Conservation (phyloP, 2,888 invertebrate genomes). For the Aromia moschata region DNA sequence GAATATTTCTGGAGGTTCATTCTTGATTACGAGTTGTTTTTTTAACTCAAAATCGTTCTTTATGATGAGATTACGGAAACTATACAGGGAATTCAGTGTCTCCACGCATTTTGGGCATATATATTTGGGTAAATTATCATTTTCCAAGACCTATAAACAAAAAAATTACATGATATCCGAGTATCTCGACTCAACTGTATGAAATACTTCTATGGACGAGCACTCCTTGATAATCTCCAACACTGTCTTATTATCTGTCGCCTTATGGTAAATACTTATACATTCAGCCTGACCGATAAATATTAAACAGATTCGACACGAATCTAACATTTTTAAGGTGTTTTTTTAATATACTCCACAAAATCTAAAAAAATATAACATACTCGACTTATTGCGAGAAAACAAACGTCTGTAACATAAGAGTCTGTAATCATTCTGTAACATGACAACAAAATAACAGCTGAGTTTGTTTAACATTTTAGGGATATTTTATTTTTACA, state of each 20-base stretch:
- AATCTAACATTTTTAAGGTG: too few relatives aligned
- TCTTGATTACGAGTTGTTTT: neutral
- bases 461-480: too few relatives aligned
- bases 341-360: neutral
- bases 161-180: too few relatives aligned
- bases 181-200: too few relatives aligned
- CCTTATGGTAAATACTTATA: neutral
- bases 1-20: neutral
- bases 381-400: too few relatives aligned
- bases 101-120: conserved; percentile 20
- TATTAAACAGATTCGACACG: neutral
- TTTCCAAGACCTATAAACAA: conserved; percentile 22
- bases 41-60: conserved; percentile 16
- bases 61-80: conserved; percentile 20
- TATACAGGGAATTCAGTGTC: conserved; percentile 15
- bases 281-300: neutral
- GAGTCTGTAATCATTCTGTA: too few relatives aligned
- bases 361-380: too few relatives aligned
- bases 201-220: conserved; percentile 21
- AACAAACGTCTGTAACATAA: too few relatives aligned
- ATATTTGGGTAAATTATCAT: conserved; percentile 25
- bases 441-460: too few relatives aligned
- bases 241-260: conserved; percentile 10
- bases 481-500: too few relatives aligned
- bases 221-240: conserved; percentile 17